Conservation (phyloP, 2,797 vertebrate genomes). For the Pseudochromis fuscus region DNA sequence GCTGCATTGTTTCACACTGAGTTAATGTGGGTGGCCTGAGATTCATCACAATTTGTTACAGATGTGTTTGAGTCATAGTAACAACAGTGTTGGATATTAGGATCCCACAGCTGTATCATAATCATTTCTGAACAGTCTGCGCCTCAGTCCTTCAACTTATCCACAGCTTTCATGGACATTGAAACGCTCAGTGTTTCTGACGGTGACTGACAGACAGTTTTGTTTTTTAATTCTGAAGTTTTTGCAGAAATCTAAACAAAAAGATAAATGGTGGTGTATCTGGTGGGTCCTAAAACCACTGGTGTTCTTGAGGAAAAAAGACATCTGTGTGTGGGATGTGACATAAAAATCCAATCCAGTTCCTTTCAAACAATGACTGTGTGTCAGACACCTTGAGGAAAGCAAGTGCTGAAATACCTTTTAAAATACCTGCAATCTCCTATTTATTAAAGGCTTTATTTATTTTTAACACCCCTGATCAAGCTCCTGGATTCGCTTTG, state of each 20-base stretch:
- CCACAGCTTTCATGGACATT: neutral
- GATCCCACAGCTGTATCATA: neutral
- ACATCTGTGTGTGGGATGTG: neutral
- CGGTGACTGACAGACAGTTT: neutral
- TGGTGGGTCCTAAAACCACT: neutral
- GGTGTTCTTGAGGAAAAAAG: neutral
- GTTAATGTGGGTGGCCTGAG: too few species aligned
- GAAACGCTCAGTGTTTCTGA: neutral
- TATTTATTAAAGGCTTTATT: neutral
- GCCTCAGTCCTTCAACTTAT: neutral
- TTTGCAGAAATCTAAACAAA: too few species aligned
- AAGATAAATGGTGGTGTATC: too few species aligned
- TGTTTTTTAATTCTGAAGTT: neutral
- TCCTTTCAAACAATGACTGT: neutral
- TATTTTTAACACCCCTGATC: neutral
- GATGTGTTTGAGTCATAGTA: too few species aligned
- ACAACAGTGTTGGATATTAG: neutral
- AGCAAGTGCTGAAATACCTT: neutral
- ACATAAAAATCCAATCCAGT: neutral
- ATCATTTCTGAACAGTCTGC: neutral
- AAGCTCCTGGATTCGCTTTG: neutral
- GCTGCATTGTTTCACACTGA: too few species aligned
- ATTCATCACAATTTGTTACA: too few species aligned
- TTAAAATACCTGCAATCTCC: neutral
- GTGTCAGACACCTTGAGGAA: too few species aligned